Percentiles rank a stretch among this genome's conserved stretches.
Evolutionary conservation across 2,113 vertebrate genomes (phyloP).

Genomic region (Poeciliopsis prolifica): DNA sequence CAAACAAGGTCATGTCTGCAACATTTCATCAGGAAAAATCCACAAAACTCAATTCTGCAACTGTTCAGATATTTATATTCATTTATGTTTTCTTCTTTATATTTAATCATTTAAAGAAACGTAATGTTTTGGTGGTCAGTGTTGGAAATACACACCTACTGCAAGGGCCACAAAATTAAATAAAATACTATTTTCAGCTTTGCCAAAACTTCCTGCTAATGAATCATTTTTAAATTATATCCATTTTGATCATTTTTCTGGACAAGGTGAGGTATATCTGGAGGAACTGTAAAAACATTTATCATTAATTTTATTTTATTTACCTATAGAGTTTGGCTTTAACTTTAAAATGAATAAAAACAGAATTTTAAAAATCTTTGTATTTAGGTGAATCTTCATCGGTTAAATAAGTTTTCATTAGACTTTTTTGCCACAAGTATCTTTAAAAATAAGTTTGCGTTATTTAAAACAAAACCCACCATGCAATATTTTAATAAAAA

Average conservation of each 20-base stretch:
- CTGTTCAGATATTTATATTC: not conserved
- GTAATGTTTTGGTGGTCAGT: too few relatives aligned
- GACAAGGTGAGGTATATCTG: too few relatives aligned
- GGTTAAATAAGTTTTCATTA: not conserved
- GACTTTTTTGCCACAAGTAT: too few relatives aligned
- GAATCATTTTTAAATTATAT: not conserved
- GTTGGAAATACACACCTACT: not conserved
- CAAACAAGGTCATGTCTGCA: not conserved
- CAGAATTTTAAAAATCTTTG: not conserved
- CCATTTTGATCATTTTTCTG: too few relatives aligned
- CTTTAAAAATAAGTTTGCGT: too few relatives aligned
- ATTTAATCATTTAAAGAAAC: too few relatives aligned
- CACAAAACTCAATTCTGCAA: not conserved
- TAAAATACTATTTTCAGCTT: not conserved
- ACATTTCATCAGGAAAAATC: not conserved
- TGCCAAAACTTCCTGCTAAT: not conserved
- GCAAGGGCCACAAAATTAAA: not conserved
- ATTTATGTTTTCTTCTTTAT: too few relatives aligned
- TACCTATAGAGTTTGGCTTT: not conserved
- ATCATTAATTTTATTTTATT: not conserved
- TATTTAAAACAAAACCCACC: not conserved
- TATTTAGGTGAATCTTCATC: not conserved
- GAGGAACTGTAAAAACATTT: too few relatives aligned
- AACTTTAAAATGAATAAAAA: not conserved
- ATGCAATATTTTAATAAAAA: not conserved